Base-by-base conservation (phyloP, 2,113 vertebrate genomes). In the Sardina pilchardus region DNA sequence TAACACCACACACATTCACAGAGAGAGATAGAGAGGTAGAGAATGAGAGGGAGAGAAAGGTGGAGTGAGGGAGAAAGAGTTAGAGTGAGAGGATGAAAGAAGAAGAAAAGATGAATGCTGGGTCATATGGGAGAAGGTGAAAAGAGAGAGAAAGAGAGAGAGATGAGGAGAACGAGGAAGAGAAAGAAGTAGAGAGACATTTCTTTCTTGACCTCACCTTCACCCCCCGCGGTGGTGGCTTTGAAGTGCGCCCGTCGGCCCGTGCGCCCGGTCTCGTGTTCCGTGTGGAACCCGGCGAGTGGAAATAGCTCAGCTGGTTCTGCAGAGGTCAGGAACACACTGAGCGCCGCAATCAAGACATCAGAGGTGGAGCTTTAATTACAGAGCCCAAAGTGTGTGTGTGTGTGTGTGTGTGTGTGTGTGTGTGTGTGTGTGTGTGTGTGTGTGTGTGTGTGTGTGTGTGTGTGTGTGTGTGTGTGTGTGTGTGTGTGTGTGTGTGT, bases 1-100 rank as follows among this genome's bases (percentile, higher is more conserved):
- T 89, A 89, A 93, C 91, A 86, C 85, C 45, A 42, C 85, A 59
- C 88, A 17, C 36, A 10, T 85, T 75, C 42, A 67, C 44, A 34
- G 34, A 26, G 59, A 56, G 45, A 56, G 2, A 30, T 16, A 34
- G 26, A 71, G 67, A 34, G 9, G 17, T 30, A 34, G 30, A 34
- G 2, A 14, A 10, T 14, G 30, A 34, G 30, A 36, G 14, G 36
- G 71, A 75, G 26, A 36, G 34, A 75, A 10, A 63, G 59, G 53
- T 6, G 2, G 53, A 63, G 59, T 4, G 21, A 63, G 59, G 6
- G 59, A 26, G 59, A n/a, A 0, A n/a, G 19, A 5, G 59, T 16
- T 75, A 26, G 67, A 75, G 10, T 34, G 67, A 78, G 71, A 17
- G 30, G 71, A 78, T 78, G 30, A 78, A 78, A 78, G 71, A 34